phyloP scores from a whole-genome alignment of 1,140 invertebrate genomes.

The Lutraria rhynchaena region DNA sequence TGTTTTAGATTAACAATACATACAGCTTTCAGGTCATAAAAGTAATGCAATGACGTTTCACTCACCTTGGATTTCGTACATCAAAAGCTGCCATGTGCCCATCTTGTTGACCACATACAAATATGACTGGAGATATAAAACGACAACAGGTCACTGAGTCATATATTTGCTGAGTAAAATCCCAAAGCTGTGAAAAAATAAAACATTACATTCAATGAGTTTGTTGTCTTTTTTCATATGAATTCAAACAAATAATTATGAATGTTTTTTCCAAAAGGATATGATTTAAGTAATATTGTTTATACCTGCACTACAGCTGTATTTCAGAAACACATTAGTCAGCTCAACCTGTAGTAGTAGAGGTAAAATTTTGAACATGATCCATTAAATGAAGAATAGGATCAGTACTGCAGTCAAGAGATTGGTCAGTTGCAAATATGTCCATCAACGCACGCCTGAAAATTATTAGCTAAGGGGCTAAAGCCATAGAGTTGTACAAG shows the following conservation, averaged over 20 bases:
- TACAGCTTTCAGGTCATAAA: too few species aligned
- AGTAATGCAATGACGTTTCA: too few species aligned
- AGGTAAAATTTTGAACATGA: too few species aligned
- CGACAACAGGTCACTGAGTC: conserved; percentile 83
- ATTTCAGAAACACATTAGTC: not conserved
- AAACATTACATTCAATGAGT: not conserved
- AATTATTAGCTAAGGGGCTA: too few species aligned
- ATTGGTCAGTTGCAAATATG: too few species aligned
- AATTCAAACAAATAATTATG: not conserved
- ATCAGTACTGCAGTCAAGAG: too few species aligned
- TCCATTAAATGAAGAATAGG: too few species aligned
- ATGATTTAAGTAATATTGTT: not conserved
- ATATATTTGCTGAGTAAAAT: conserved; percentile 78
- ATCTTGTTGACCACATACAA: conserved; percentile 82
- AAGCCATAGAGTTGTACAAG: too few species aligned
- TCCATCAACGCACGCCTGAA: too few species aligned
- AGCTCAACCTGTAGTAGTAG: too few species aligned
- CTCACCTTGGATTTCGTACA: conserved; percentile 79
- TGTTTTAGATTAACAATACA: too few species aligned
- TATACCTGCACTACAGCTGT: not conserved
- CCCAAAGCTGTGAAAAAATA: conserved; percentile 64
- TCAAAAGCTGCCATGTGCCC: conserved; percentile 80
- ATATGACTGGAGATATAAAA: conserved; percentile 76
- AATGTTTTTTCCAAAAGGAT: not conserved
- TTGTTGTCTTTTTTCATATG: not conserved